Percentiles rank a stretch among this genome's conserved stretches.
Conservation (phyloP, 1,140 invertebrate species). For the Drosophila lacteicornis region DNA sequence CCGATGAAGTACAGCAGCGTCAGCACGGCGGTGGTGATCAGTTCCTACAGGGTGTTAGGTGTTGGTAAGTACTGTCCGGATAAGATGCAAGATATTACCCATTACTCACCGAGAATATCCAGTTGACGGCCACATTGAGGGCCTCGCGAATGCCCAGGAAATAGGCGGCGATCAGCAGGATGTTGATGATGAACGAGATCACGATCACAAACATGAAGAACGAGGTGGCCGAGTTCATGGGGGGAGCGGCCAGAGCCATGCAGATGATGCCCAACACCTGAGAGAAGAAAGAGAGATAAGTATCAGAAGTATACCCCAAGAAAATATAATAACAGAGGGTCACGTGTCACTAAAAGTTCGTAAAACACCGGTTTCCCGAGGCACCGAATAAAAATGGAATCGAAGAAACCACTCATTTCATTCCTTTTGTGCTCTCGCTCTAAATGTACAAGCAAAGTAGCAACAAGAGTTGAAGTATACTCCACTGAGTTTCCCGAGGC, state of each 20-base stretch:
- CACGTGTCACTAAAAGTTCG: too few relatives aligned
- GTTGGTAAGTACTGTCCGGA: not conserved
- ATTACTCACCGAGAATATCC: slow-evolving; percentile 91
- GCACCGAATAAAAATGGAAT: too few relatives aligned
- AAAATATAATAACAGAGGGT: too few relatives aligned
- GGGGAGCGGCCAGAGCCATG: slow-evolving; percentile 90
- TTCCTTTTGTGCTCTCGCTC: too few relatives aligned
- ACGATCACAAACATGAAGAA: slow-evolving; percentile 94
- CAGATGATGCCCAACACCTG: slow-evolving; percentile 93
- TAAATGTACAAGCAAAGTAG: too few relatives aligned
- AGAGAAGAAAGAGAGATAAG: not conserved
- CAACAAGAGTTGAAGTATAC: too few relatives aligned
- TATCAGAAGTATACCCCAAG: not conserved
- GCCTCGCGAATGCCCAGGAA: slow-evolving; percentile 91
- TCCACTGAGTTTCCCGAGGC: too few relatives aligned
- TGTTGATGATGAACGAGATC: slow-evolving; percentile 91
- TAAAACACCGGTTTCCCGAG: too few relatives aligned
- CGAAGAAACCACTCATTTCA: too few relatives aligned
- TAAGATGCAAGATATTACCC: not conserved
- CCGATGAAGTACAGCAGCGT: slow-evolving; percentile 91
- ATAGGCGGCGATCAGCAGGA: slow-evolving; percentile 93
- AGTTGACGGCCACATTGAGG: slow-evolving; percentile 92
- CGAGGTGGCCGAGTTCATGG: slow-evolving; percentile 87
- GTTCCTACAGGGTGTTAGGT: slow-evolving; percentile 87
- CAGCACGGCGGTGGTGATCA: slow-evolving; percentile 90